Base-by-base conservation (phyloP, 1,140 invertebrate genomes). In the Aculops lycopersici region DNA sequence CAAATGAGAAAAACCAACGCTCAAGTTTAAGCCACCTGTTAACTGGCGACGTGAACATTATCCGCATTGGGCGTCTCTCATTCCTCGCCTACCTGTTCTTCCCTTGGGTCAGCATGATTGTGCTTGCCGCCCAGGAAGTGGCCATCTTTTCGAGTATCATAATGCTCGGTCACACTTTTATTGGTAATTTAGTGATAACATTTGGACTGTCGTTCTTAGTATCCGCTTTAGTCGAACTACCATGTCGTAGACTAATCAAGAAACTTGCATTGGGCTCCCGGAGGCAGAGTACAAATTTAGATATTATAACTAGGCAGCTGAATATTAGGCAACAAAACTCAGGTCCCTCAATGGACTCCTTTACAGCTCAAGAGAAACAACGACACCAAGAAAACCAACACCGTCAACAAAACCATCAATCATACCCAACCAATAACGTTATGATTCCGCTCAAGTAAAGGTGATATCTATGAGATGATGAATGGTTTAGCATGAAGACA, bases 171-270 rank as follows among this genome's bases (percentile, higher is more conserved):
- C 21, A 46, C 20, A 21, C 20, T 3, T 38, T 46, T 13, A 14
- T 46, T 24, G 45, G 45, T 3, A 46, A 46, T 24, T 24, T 45
- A 5, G 31, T 45, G 17, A n/a, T 46, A 8, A 46, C 45, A 2
- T 45, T 39, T 41, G 17, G 20, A 2, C 20, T 47, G 16, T 18
- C 45, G 1, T 41, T 41, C 13, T 12, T 42, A 4, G 35, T 46
- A n/a, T 45, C 45, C 12, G 8, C 41, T 1, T 20, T 45, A 15
- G 16, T 46, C 35, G 45, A 46, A 20, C 24, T 8, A 31, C 24
- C 24, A n/a, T 31, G n/a, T n/a, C 24, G 24, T 8, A 8, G 24
- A 8, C 24, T 31, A 31, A n/a, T 31, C 24, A 31, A n/a, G 8
- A 31, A 31, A n/a, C 24, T 8, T 31, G 24, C 24, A 31, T 31